Percentiles rank a stretch among this genome's conserved stretches.
Evolutionary conservation across 2,888 invertebrate genomes (phyloP).

Genomic region (Tetanocera ferruginea): DNA sequence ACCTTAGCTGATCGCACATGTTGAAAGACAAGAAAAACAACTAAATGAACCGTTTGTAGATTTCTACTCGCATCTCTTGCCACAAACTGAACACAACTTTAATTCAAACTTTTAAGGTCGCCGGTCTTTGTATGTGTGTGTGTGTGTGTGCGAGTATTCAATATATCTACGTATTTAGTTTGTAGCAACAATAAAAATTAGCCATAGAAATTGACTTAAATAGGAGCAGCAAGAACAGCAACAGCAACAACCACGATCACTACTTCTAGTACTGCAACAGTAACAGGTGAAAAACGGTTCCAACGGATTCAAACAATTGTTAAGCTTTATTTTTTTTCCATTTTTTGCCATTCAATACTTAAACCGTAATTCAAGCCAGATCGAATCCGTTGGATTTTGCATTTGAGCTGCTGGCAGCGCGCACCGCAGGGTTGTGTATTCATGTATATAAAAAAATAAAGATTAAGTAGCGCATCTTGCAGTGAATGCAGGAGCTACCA

Average conservation of each 20-base stretch:
- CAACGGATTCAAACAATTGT: constrained; percentile 26
- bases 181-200: constrained; percentile 27
- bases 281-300: constrained; percentile 34
- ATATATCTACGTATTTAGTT: neutral
- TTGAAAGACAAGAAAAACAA: neutral
- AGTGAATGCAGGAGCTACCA: constrained; percentile 3
- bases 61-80: neutral
- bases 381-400: constrained; percentile 17
- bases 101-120: constrained; percentile 13
- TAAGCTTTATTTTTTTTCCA: neutral
- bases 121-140: no score
- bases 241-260: constrained; percentile 34
- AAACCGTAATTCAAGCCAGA: neutral
- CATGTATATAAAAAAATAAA: neutral
- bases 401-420: neutral
- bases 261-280: constrained; percentile 1
- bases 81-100: no score
- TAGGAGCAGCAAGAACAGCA: constrained; percentile 24
- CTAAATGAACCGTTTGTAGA: neutral
- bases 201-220: constrained; percentile 32
- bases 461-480: neutral
- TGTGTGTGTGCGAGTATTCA: no score
- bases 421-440: neutral
- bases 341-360: neutral
- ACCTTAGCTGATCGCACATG: neutral